Conservation (phyloP, 1,140 invertebrate species). For the Drosophila trapezifrons region DNA sequence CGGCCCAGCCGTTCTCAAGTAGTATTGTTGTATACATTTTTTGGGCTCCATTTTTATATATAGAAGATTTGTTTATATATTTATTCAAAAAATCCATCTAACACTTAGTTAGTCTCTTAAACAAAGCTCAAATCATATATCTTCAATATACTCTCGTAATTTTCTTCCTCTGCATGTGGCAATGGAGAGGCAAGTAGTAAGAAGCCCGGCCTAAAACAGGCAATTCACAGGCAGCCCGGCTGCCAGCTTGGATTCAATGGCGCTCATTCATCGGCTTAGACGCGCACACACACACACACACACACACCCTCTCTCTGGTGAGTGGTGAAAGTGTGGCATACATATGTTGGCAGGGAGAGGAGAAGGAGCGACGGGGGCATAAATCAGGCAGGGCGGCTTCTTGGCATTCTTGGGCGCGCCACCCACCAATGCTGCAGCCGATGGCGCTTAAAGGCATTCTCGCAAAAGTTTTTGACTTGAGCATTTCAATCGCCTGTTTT, state of each 20-base stretch:
- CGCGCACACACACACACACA: conserved; percentile 42
- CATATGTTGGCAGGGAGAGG: conserved; percentile 20
- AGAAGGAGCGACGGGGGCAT: conserved; percentile 59
- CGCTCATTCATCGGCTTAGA: conserved; percentile 76
- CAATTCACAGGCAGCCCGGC: conserved; percentile 68
- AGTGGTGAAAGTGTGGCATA: conserved; percentile 51
- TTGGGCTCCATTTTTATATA: too few relatives aligned
- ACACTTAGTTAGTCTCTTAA: too few relatives aligned
- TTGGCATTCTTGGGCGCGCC: conserved; percentile 1
- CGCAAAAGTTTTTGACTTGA: conserved; percentile 78
- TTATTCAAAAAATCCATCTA: too few relatives aligned
- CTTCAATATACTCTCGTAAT: too few relatives aligned
- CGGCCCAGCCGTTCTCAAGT: too few relatives aligned
- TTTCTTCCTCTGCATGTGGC: background rate
- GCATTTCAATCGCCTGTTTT: conserved; percentile 82
- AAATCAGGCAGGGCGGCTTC: conserved; percentile 61
- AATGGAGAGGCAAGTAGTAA: conserved; percentile 2
- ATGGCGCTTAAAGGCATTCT: conserved; percentile 79
- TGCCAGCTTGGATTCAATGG: conserved; percentile 71
- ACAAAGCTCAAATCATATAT: too few relatives aligned
- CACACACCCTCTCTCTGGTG: conserved; percentile 30
- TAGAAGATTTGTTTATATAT: too few relatives aligned
- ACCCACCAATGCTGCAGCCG: conserved; percentile 50
- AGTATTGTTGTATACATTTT: too few relatives aligned
- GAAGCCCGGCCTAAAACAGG: conserved; percentile 64